phyloP scores from a whole-genome alignment of 2,797 vertebrate genomes.

The Echeneis naucrates region DNA sequence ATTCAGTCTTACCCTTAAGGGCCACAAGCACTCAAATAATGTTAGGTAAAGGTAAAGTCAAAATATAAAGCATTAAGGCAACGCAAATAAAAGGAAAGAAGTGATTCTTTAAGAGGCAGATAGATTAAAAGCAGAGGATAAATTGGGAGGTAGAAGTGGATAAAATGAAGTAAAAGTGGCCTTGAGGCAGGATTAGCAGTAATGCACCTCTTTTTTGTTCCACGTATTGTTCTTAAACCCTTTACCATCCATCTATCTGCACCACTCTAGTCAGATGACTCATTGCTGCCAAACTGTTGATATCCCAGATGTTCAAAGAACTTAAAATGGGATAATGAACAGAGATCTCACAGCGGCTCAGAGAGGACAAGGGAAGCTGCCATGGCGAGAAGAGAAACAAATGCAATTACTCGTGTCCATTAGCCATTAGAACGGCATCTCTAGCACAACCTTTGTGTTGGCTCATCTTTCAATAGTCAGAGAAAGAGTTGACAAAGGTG shows the following conservation, averaged over 20 bases:
- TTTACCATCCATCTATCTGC: constrained; percentile 31
- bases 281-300: constrained; percentile 24
- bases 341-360: constrained; percentile 6
- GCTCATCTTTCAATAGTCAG: constrained; percentile 26
- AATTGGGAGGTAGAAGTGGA: constrained; percentile 30
- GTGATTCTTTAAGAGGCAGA: not conserved
- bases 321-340: constrained; percentile 27
- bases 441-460: constrained; percentile 48
- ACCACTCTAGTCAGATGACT: constrained; percentile 37
- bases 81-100: constrained; percentile 26
- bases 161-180: constrained; percentile 44
- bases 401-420: constrained; percentile 64
- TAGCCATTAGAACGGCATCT: constrained; percentile 50
- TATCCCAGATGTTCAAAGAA: constrained; percentile 46
- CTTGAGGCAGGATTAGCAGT: constrained; percentile 48
- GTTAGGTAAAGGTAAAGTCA: constrained; percentile 9
- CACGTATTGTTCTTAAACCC: constrained; percentile 43
- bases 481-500: constrained; percentile 2
- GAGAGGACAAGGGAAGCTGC: constrained; percentile 26
- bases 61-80: constrained; percentile 28
- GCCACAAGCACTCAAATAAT: not conserved
- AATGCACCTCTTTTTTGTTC: constrained; percentile 42
- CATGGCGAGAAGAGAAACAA: constrained; percentile 39
- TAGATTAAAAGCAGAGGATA: constrained; percentile 30
- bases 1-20: not conserved